Percentiles rank a stretch among this genome's conserved stretches.
Conservation (phyloP, 2,113 vertebrate species). For the Poeciliopsis occidentalis region DNA sequence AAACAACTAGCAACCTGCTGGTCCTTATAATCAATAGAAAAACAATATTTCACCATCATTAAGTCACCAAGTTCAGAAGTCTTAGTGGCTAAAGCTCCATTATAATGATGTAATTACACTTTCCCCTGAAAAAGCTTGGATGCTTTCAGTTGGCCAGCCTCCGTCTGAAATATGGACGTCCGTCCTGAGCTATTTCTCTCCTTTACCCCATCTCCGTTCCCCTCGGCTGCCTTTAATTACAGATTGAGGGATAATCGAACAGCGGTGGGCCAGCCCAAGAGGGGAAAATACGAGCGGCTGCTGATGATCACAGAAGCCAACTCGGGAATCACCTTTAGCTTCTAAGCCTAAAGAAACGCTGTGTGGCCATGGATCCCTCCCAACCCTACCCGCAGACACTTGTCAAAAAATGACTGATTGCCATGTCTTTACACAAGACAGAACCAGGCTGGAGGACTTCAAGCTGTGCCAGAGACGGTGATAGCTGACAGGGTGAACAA, state of each 20-base stretch:
- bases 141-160: conserved; percentile 39
- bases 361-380: conserved; percentile 13
- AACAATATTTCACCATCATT: neutral
- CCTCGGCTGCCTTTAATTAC: conserved; percentile 78
- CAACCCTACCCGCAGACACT: conserved; percentile 4
- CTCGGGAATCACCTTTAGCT: conserved; percentile 38
- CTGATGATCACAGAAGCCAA: conserved; percentile 30
- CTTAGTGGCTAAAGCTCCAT: conserved; percentile 17
- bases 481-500: conserved; percentile 39
- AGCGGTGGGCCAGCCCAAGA: conserved; percentile 42
- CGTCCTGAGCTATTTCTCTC: conserved; percentile 40
- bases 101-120: conserved; percentile 41
- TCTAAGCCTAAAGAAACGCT: conserved; percentile 14
- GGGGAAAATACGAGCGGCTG: conserved; percentile 30
- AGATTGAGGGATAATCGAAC: conserved; percentile 72
- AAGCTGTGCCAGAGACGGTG: conserved; percentile 23
- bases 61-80: conserved; percentile 2
- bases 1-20: neutral
- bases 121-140: conserved; percentile 3
- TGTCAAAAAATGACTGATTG: conserved; percentile 69
- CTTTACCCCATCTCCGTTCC: conserved; percentile 62
- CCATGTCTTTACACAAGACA: conserved; percentile 36
- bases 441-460: conserved; percentile 30
- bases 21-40: neutral
- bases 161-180: conserved; percentile 62